Base-by-base conservation (phyloP, 2,888 invertebrate genomes). In the Mesorhabditis belari region DNA sequence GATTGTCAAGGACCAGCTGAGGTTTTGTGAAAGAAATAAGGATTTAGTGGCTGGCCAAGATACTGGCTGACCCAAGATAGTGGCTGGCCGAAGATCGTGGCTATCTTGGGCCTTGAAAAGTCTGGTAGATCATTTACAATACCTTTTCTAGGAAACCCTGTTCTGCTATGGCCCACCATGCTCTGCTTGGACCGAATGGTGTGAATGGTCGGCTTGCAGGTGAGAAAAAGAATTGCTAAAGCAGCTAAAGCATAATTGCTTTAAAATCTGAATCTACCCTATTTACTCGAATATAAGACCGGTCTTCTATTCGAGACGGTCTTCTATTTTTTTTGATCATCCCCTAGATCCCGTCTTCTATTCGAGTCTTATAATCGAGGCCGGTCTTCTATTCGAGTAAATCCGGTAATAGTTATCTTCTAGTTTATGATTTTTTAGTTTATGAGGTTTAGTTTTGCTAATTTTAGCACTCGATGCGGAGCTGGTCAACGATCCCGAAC, bases 141-240 rank as follows among this genome's bases (percentile, higher is more conserved):
- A 23, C 21, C 9, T 17, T 2, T 23, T 55, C 26, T 55, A 59
- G 69, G 75, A 75, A 57, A 70, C 68, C 28, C 63, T 67, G 44
- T 75, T 74, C 71, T 76, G 76, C 60, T 71, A 70, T 26, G 75
- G 74, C 56, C 74, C 76, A 3, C 75, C 75, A 24, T 76, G 75
- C 52, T 71, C 75, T 0, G 60, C 59, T 5, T 76, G 75, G 75
- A 72, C 72, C 3, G 72, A 74, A 50, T 76, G 76, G 76, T 67
- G 68, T 49, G 70, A 71, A 57, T 74, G 74, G 74, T 69, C 73
- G 6, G 65, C 68, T 27, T 62, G 69, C 49, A 66, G 70, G 57
- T 54, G 1, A 54, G 27, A 9, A 35, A 35, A n/a, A n/a, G n/a
- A n/a, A 12, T 12, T 12, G 12, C 44, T 44, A 12, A 12, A 12